phyloP scores from a whole-genome alignment of 2,797 vertebrate species.

The Myotis pilosus region DNA sequence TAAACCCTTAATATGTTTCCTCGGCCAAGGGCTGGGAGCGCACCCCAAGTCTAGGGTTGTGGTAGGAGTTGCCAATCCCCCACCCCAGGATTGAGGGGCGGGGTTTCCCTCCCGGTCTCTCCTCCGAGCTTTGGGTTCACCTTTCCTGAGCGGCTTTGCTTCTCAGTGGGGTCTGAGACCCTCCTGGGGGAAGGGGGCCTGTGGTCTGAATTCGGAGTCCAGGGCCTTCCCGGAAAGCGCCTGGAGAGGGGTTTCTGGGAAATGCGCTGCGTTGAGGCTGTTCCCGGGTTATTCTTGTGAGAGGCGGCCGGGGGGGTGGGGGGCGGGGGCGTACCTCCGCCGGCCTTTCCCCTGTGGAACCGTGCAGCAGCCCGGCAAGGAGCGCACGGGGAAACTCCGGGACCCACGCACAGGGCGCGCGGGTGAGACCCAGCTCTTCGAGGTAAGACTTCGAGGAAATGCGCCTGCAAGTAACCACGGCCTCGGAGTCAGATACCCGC shows the following conservation, averaged over 20 bases:
- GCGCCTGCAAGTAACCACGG: neutral
- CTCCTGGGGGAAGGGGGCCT: neutral
- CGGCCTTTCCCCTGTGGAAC: constrained; percentile 7
- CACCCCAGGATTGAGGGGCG: neutral
- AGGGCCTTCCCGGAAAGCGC: constrained; percentile 47
- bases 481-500: neutral
- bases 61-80: neutral
- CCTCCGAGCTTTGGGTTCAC: neutral
- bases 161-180: neutral
- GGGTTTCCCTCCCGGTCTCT: constrained; percentile 36
- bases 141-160: neutral
- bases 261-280: constrained; percentile 30
- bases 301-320: neutral
- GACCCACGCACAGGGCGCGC: neutral
- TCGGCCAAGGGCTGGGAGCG: neutral
- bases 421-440: constrained; percentile 52
- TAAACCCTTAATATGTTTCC: neutral
- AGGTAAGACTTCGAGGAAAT: constrained; percentile 74
- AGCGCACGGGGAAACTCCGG: constrained; percentile 36
- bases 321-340: neutral
- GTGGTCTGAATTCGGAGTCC: neutral
- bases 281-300: constrained; percentile 49
- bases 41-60: neutral
- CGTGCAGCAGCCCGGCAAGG: neutral
- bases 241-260: constrained; percentile 64